These are phyloP conservation scores for Neodiprion virginianus DNA, from an alignment of 1,140 invertebrate species.

Conservation along the genomic window DNA sequence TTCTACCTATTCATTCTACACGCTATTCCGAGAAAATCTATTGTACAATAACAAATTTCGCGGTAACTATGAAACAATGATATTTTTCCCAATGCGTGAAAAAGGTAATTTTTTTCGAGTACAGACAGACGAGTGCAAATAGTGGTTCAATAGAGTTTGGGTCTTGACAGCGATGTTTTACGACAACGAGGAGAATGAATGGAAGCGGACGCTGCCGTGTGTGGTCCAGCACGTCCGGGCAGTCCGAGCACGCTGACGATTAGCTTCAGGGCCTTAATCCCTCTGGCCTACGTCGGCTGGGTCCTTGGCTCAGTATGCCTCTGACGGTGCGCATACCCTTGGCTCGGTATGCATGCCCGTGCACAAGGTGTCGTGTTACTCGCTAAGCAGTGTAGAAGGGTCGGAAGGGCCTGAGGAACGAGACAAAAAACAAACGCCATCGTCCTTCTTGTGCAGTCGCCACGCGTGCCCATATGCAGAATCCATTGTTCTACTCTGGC, in stretches of 20 bases:
- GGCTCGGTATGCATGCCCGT: constrained; percentile 10
- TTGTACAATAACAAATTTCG: no score
- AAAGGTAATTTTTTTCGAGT: not conserved
- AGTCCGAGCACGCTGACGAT: constrained; percentile 40
- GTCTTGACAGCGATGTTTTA: constrained; percentile 43
- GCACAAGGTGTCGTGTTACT: constrained; percentile 47
- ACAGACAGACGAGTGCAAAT: not conserved
- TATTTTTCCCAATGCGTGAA: no score
- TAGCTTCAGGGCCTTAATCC: constrained; percentile 42
- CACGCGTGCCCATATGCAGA: not conserved
- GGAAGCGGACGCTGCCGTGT: constrained; percentile 37
- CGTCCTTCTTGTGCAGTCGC: not conserved
- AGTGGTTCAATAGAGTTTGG: constrained; percentile 35
- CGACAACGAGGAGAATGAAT: constrained; percentile 17
- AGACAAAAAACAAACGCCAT: not conserved
- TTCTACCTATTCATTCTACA: no score
- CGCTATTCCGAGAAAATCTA: no score
- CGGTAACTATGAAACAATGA: no score
- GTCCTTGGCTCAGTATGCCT: not conserved
- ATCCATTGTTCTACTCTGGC: not conserved
- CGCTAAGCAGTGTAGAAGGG: constrained; percentile 43
- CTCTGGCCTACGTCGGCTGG: constrained; percentile 24
- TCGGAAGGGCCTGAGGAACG: not conserved
- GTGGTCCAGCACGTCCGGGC: constrained; percentile 49
- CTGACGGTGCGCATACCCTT: not conserved